Conservation (phyloP, 2,888 invertebrate genomes). For the Cataglyphis albicans region DNA sequence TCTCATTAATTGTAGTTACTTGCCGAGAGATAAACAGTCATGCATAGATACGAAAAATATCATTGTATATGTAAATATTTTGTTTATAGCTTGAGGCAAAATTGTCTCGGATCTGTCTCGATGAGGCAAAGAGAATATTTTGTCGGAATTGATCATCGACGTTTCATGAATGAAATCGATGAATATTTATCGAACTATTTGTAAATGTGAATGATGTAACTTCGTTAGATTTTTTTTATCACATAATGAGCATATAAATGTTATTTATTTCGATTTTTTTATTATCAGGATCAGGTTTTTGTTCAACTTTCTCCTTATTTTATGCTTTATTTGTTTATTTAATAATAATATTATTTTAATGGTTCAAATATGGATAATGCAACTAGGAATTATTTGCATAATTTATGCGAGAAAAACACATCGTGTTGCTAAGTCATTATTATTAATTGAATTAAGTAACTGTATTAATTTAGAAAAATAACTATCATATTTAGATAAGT, state of each 20-base stretch:
- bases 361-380: not conserved
- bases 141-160: not conserved
- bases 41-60: not conserved
- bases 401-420: not conserved
- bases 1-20: not conserved
- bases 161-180: not conserved
- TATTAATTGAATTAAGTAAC: not conserved
- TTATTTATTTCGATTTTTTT: not conserved
- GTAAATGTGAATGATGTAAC: not conserved
- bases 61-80: not conserved
- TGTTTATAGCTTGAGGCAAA: not conserved
- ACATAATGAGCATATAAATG: not conserved
- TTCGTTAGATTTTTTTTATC: not conserved
- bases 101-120: not conserved
- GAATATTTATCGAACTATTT: constrained; percentile 10
- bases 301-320: not conserved
- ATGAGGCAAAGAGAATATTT: not conserved
- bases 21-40: not conserved
- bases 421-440: not conserved
- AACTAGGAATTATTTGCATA: not conserved
- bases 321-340: not conserved
- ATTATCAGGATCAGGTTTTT: not conserved
- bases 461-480: not conserved
- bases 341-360: constrained; percentile 3
- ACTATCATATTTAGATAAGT: not conserved